Evolutionary conservation across 1,140 invertebrate genomes (phyloP).

Genomic region (Caenorhabditis inopinata): DNA sequence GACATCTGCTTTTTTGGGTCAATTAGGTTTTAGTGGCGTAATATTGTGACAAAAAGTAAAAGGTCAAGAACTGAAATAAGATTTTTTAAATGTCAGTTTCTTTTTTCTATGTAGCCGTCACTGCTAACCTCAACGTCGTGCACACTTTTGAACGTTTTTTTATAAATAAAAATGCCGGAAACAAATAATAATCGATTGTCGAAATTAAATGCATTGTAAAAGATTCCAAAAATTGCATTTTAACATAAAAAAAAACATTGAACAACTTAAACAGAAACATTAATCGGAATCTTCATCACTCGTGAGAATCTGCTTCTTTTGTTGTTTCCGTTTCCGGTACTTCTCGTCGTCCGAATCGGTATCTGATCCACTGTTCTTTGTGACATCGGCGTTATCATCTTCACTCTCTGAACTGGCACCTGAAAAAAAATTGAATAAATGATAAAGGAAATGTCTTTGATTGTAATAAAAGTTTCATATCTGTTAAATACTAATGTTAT

Average conservation of each 20-base stretch:
- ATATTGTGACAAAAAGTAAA: too few relatives aligned
- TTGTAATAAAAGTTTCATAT: background rate
- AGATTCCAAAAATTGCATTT: too few relatives aligned
- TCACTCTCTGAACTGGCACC: constrained; percentile 12
- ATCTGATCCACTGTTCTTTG: background rate
- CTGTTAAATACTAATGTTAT: constrained; percentile 41
- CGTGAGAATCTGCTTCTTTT: constrained; percentile 49
- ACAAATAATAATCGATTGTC: background rate
- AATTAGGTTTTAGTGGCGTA: too few relatives aligned
- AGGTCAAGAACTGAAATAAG: too few relatives aligned
- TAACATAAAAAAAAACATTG: background rate
- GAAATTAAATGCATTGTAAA: background rate
- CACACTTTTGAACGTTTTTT: too few relatives aligned
- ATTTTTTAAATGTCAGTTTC: too few relatives aligned
- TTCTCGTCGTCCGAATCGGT: constrained; percentile 40
- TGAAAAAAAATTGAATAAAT: background rate
- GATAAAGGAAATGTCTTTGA: background rate
- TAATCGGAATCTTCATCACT: constrained; percentile 50
- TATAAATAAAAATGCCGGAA: too few relatives aligned
- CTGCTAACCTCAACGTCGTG: too few relatives aligned
- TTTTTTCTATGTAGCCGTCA: too few relatives aligned
- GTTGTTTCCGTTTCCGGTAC: constrained; percentile 26
- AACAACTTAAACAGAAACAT: background rate
- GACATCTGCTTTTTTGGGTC: too few relatives aligned
- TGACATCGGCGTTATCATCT: background rate